Evolutionary conservation across 2,888 invertebrate species (phyloP).

Genomic region (Latheticus oryzae): DNA sequence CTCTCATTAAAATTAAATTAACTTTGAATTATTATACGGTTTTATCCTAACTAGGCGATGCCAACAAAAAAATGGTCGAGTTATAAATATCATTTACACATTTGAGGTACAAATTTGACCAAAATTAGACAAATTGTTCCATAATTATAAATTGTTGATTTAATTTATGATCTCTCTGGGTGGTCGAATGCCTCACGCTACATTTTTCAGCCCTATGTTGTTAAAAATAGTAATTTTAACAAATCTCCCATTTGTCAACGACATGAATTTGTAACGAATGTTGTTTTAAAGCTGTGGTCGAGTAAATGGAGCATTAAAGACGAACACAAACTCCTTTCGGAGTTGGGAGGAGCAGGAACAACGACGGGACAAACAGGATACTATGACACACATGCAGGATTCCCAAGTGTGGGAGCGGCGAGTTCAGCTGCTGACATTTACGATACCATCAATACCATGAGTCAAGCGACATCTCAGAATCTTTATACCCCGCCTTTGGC

Average conservation of each 20-base stretch:
- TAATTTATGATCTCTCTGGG: too few relatives aligned
- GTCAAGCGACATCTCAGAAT: slow-evolving; percentile 76
- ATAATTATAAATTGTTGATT: too few relatives aligned
- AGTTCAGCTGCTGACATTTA: slow-evolving; percentile 70
- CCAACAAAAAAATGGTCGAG: slow-evolving; percentile 4
- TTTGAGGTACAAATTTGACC: slow-evolving; percentile 14
- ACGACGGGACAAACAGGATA: slow-evolving; percentile 65
- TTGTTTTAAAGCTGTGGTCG: slow-evolving; percentile 76
- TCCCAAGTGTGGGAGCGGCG: slow-evolving; percentile 67
- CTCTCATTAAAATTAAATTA: slow-evolving; percentile 43
- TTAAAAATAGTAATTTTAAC: too few relatives aligned
- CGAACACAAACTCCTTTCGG: slow-evolving; percentile 88
- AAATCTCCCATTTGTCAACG: too few relatives aligned
- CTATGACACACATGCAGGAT: slow-evolving; percentile 71
- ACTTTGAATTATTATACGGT: slow-evolving; percentile 35
- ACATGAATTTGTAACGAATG: too few relatives aligned
- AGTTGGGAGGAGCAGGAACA: slow-evolving; percentile 75
- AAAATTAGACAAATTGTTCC: slow-evolving; percentile 4
- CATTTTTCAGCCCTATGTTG: background rate
- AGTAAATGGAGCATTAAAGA: slow-evolving; percentile 93
- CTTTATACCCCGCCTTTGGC: slow-evolving; percentile 85
- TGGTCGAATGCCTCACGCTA: background rate
- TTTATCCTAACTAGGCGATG: slow-evolving; percentile 22
- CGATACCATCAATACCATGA: slow-evolving; percentile 79
- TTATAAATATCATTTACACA: slow-evolving; percentile 6